Evolutionary conservation across 1,140 invertebrate genomes (phyloP).

Genomic region (Polypedilum pembai): DNA sequence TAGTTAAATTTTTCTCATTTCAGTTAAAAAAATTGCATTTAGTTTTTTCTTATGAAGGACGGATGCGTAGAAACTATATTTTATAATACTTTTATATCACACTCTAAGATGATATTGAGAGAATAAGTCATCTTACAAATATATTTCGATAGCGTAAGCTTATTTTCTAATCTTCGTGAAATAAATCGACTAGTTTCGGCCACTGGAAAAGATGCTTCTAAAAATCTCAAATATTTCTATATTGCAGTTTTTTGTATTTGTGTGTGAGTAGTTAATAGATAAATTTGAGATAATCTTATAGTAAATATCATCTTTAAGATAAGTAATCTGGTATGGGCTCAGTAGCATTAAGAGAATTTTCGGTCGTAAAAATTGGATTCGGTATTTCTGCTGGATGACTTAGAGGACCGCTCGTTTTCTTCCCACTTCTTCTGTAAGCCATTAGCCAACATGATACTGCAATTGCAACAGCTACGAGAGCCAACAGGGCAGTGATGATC

Average conservation of each 20-base stretch:
- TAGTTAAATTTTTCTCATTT: neutral
- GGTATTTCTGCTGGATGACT: conserved; percentile 92
- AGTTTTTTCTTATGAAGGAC: neutral
- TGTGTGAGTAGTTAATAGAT: neutral
- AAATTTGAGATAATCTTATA: neutral
- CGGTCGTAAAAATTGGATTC: conserved; percentile 85
- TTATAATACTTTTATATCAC: conserved; percentile 6
- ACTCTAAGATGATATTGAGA: neutral
- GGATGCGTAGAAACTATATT: neutral
- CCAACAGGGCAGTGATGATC: conserved; percentile 82
- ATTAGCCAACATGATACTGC: conserved; percentile 92
- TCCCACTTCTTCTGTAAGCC: conserved; percentile 72
- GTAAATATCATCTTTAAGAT: conserved; percentile 35
- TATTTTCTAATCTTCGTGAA: conserved; percentile 5
- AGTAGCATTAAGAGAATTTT: conserved; percentile 49
- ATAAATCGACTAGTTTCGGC: conserved; percentile 24
- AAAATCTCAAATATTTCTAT: conserved; percentile 10
- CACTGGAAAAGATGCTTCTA: neutral
- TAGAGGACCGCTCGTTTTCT: conserved; percentile 76
- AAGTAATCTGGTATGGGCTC: conserved; percentile 46
- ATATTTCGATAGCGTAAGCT: neutral
- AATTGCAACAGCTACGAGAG: conserved; percentile 85
- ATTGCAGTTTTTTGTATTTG: neutral
- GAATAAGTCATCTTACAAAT: neutral
- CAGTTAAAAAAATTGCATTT: neutral